These are phyloP conservation scores for Sarcophaga variegata DNA, from an alignment of 2,888 invertebrate species.

Conservation along the genomic window DNA sequence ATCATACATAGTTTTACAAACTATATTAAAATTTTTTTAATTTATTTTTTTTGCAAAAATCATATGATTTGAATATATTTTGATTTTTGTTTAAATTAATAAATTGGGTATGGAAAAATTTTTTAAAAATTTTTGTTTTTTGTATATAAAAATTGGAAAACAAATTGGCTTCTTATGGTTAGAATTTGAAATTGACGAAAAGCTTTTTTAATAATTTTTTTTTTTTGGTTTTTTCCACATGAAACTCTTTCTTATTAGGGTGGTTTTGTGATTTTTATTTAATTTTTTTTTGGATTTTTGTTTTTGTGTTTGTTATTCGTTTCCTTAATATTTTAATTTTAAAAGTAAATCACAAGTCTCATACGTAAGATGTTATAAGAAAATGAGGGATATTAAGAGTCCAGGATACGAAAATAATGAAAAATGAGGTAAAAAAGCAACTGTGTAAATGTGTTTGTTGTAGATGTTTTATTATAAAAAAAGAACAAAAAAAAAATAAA, in stretches of 20 bases:
- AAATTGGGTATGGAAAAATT: background rate
- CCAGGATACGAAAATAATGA: slow-evolving; percentile 49
- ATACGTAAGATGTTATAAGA: slow-evolving; percentile 59
- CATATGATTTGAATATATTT: slow-evolving; percentile 48
- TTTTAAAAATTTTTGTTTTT: background rate
- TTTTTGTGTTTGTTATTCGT: too few species aligned
- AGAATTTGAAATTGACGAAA: background rate
- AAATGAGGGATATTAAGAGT: slow-evolving; percentile 37
- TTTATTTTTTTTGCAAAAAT: slow-evolving; percentile 70
- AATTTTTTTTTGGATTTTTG: too few species aligned
- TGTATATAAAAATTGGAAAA: background rate
- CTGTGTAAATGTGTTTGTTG: slow-evolving; percentile 63
- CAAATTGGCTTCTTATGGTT: background rate
- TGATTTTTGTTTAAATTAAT: background rate
- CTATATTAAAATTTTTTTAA: too few species aligned
- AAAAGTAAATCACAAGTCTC: slow-evolving; percentile 63
- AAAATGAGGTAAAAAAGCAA: slow-evolving; percentile 27
- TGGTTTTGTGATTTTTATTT: too few species aligned
- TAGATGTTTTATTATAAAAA: slow-evolving; percentile 61
- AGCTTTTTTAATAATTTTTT: slow-evolving; percentile 45
- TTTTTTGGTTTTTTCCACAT: slow-evolving; percentile 13
- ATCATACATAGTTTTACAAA: slow-evolving; percentile 64
- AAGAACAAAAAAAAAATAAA: slow-evolving; percentile 8
- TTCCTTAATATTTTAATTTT: background rate
- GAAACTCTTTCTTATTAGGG: slow-evolving; percentile 19